phyloP scores from a whole-genome alignment of 2,888 invertebrate genomes.

The Meandrusa payeni region DNA sequence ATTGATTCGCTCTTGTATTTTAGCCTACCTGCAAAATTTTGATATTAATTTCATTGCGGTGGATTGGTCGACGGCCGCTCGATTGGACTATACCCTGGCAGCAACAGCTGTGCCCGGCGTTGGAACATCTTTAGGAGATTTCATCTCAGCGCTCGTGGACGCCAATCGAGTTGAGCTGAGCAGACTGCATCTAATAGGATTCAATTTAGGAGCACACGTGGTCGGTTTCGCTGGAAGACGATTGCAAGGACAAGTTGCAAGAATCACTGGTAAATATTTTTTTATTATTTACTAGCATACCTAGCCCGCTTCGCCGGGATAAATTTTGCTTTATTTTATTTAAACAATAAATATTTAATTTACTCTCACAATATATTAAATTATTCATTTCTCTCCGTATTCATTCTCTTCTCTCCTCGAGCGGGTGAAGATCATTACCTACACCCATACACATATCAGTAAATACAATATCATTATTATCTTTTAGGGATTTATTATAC shows the following conservation, averaged over 20 bases:
- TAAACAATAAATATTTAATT: too few species aligned
- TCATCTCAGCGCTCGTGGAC: conserved; percentile 32
- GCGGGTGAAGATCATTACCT: too few species aligned
- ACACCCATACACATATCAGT: too few species aligned
- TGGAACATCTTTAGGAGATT: conserved; percentile 34
- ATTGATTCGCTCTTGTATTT: too few species aligned
- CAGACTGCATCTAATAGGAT: conserved; percentile 50
- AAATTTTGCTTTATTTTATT: too few species aligned
- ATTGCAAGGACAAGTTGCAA: conserved; percentile 35
- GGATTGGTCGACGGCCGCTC: conserved; percentile 48
- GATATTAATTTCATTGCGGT: conserved; percentile 48
- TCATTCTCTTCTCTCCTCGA: too few species aligned
- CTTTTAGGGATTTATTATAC: too few species aligned
- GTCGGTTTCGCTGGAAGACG: conserved; percentile 46
- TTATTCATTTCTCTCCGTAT: too few species aligned
- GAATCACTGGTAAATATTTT: conserved; percentile 55
- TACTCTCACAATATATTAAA: too few species aligned
- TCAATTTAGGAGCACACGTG: conserved; percentile 55
- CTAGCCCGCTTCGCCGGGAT: too few species aligned
- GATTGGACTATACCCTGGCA: conserved; percentile 40
- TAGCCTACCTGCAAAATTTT: conserved; percentile 37
- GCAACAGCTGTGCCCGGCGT: conserved; percentile 39
- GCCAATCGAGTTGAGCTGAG: conserved; percentile 25
- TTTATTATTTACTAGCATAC: too few species aligned
- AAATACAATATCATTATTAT: too few species aligned